Base-by-base conservation (phyloP, 2,113 vertebrate genomes). In the Mixornis gularis region DNA sequence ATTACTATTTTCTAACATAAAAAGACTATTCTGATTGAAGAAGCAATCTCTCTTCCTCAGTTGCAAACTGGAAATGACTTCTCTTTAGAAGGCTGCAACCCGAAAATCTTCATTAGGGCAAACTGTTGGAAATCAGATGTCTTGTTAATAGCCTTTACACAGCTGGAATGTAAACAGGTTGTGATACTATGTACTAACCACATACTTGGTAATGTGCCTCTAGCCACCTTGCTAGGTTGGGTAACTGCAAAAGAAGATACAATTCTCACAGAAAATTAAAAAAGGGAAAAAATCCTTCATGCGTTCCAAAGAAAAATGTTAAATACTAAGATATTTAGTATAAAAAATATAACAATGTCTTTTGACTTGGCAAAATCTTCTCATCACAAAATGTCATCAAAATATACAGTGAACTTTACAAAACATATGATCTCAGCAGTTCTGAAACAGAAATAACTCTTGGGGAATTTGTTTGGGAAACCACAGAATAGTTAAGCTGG, bases 211-310 rank as follows among this genome's bases (percentile, higher is more conserved):
- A 41, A 73, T 43, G 17, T 41, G 29, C 81, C 34, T 82, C 59
- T 26, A 60, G 14, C 7, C 36, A 64, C 14, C 32, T n/a, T 72
- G 25, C 17, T 71, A 59, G 53, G 15, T 10, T 79, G 63, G 6
- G 15, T 65, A 48, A n/a, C 19, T 41, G 38, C 34, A 63, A 62
- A 82, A 72, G 21, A 66, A 78, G 48, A 64, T 85, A 71, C 17
- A 87, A 36, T 36, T 86, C 24, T 78, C 56, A 55, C 15, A 81
- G 40, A 16, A 44, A 65, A 53, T 26, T 13, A 40, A 58, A 40
- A 6, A 12, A 2, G 1, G 6, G 1, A 0, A 52, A 46, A 46
- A 34, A 7, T 13, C 6, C 19, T 78, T 71, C 21, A 44, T 12
- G 25, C 15, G 60, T 68, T 51, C 27, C 36, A 60, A 40, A 74